Conservation (phyloP, 2,113 vertebrate genomes). For the Vicugna pacos region DNA sequence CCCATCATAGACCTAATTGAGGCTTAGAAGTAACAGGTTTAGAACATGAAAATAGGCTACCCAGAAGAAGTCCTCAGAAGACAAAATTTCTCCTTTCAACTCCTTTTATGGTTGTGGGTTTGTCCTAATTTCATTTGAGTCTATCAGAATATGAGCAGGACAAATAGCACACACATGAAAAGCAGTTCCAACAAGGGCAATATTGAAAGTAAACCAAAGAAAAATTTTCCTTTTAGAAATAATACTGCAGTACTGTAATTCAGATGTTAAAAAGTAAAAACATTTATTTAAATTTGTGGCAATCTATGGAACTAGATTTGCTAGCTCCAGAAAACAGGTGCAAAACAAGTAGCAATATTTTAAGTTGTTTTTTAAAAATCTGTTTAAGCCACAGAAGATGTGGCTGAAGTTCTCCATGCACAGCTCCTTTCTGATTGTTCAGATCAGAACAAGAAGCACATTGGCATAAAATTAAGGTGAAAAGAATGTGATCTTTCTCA, state of each 20-base stretch:
- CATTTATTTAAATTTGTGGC: constrained; percentile 34
- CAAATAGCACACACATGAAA: neutral
- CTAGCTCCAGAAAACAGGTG: constrained; percentile 38
- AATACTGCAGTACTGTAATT: neutral
- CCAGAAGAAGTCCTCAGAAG: neutral
- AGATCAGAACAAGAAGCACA: constrained; percentile 30
- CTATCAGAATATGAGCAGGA: neutral
- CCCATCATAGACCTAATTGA: neutral
- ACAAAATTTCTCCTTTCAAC: constrained; percentile 17
- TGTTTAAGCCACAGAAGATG: neutral
- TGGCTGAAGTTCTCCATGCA: neutral
- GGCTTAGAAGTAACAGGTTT: constrained; percentile 14
- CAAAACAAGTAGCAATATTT: constrained; percentile 35
- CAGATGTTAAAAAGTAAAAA: neutral
- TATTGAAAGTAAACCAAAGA: constrained; percentile 9
- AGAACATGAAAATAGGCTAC: neutral
- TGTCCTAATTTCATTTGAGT: constrained; percentile 27
- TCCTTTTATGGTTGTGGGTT: neutral
- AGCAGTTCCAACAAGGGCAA: neutral
- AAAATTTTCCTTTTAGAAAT: neutral
- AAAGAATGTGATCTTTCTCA: neutral
- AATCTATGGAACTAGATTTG: constrained; percentile 36
- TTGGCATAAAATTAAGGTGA: neutral
- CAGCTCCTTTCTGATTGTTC: neutral
- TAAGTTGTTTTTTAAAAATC: constrained; percentile 20